Conservation (phyloP, 2,113 vertebrate genomes). For the Crotalus helleri region DNA sequence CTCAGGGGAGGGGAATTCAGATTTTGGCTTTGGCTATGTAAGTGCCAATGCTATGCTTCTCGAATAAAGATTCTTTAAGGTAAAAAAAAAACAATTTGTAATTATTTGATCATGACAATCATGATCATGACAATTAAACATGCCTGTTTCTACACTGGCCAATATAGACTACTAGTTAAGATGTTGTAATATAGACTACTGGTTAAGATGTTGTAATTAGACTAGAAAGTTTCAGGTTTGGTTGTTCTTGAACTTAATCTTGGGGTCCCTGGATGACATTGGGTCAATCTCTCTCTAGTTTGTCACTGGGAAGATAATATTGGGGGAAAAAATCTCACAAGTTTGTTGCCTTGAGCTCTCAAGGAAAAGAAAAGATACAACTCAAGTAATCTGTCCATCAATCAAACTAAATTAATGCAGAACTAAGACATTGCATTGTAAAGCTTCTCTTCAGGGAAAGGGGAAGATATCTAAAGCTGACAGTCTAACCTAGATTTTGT, state of each 20-base stretch:
- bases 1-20: no score
- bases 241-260: neutral
- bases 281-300: neutral
- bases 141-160: neutral
- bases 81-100: neutral
- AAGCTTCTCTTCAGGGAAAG: neutral
- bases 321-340: neutral
- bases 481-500: neutral
- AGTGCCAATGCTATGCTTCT: no score
- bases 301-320: neutral
- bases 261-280: neutral
- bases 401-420: neutral
- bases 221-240: neutral
- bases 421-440: neutral
- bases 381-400: neutral
- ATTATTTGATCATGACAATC: neutral
- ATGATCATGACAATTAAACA: no score
- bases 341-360: neutral
- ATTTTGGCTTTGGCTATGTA: no score
- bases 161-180: neutral
- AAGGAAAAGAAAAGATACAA: neutral
- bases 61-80: no score
- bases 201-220: neutral
- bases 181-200: neutral
- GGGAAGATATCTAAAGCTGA: neutral